phyloP scores from a whole-genome alignment of 2,797 vertebrate genomes.

The Phylloscopus collybita region DNA sequence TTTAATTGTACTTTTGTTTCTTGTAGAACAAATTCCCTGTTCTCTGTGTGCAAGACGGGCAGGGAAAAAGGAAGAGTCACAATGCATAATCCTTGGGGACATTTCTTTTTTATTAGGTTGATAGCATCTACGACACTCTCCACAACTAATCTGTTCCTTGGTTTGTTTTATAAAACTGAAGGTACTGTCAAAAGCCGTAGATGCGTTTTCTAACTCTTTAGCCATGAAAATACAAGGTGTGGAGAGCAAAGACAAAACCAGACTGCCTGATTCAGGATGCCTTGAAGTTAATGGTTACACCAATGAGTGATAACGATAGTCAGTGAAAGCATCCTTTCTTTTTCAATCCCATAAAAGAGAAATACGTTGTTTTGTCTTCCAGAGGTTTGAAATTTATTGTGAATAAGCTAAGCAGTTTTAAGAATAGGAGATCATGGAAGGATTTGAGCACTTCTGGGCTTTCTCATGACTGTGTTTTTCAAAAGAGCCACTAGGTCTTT shows the following conservation, averaged over 20 bases:
- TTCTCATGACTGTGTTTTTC: background rate
- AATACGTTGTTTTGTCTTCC: background rate
- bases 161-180: background rate
- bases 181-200: background rate
- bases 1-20: background rate
- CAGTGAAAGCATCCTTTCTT: background rate
- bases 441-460: background rate
- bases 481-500: background rate
- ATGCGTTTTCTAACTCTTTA: background rate
- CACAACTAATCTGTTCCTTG: background rate
- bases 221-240: background rate
- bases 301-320: background rate
- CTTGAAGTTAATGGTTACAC: background rate
- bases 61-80: background rate
- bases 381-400: background rate
- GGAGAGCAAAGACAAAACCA: background rate
- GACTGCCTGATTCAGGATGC: background rate
- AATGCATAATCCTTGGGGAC: background rate
- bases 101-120: background rate
- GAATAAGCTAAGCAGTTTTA: background rate
- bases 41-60: background rate
- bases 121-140: background rate
- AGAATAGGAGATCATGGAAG: background rate
- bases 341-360: background rate
- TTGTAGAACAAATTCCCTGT: background rate